Conservation (phyloP, 2,888 invertebrate species). For the Hoplodrina ambigua region DNA sequence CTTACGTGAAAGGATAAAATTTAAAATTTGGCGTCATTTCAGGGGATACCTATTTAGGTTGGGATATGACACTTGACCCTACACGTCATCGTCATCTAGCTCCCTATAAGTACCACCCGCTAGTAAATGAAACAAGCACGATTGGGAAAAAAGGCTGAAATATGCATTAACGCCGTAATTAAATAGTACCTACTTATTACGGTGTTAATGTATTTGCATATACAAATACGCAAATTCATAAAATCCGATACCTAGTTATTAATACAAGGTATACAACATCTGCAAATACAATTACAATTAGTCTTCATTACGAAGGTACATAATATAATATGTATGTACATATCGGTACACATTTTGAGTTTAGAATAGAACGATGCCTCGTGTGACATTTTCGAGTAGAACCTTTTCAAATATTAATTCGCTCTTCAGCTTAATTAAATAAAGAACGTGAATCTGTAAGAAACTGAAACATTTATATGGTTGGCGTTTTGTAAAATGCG, state of each 20-base stretch:
- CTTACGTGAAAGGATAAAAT: too few species aligned
- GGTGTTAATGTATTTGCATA: too few species aligned
- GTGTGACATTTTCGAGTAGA: constrained; percentile 17
- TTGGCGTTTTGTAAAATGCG: constrained; percentile 22
- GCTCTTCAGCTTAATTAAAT: constrained; percentile 42
- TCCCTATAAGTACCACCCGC: too few species aligned
- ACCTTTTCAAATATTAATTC: constrained; percentile 34
- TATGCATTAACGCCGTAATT: too few species aligned
- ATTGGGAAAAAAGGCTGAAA: too few species aligned
- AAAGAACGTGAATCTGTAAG: constrained; percentile 28
- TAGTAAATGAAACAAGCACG: too few species aligned
- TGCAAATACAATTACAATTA: neutral
- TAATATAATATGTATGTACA: neutral
- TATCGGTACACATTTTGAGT: constrained; percentile 10
- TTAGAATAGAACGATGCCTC: constrained; percentile 7
- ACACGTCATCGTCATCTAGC: too few species aligned
- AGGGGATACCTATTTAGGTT: too few species aligned
- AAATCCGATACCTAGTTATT: constrained; percentile 1
- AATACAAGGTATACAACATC: constrained; percentile 17
- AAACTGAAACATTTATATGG: constrained; percentile 30
- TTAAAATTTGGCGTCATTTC: too few species aligned
- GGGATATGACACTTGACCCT: too few species aligned
- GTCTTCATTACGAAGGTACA: neutral
- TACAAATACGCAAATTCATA: too few species aligned
- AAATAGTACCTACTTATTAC: too few species aligned